These are phyloP conservation scores for Antitype chi DNA, from an alignment of 2,888 invertebrate genomes.

Conservation along the genomic window DNA sequence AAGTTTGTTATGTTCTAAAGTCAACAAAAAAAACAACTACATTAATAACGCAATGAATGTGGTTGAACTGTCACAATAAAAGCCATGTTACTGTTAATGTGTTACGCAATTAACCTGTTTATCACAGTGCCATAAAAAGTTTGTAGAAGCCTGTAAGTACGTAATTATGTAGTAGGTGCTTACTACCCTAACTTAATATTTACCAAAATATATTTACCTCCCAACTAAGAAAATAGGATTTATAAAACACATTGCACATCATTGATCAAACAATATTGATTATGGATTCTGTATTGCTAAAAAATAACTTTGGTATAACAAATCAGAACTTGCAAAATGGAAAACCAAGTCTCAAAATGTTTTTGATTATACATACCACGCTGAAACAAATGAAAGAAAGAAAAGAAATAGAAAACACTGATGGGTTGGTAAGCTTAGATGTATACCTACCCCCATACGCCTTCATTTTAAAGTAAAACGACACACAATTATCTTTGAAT, in stretches of 20 bases:
- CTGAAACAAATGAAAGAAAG: background rate
- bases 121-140: no score
- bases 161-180: background rate
- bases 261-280: background rate
- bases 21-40: no score
- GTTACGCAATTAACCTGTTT: no score
- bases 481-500: constrained; percentile 63
- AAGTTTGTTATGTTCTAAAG: no score
- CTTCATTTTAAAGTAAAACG: constrained; percentile 57
- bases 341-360: constrained; percentile 1
- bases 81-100: no score
- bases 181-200: background rate
- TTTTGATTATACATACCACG: constrained; percentile 3
- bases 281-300: no score
- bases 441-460: constrained; percentile 25
- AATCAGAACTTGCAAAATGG: background rate
- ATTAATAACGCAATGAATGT: no score
- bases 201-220: no score
- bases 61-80: no score
- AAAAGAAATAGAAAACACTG: background rate
- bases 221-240: no score
- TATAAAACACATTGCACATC: no score
- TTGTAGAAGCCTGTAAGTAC: background rate
- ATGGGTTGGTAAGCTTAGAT: background rate
- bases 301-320: background rate